Conservation (phyloP, 2,888 invertebrate species). For the Drosophila tripunctata region DNA sequence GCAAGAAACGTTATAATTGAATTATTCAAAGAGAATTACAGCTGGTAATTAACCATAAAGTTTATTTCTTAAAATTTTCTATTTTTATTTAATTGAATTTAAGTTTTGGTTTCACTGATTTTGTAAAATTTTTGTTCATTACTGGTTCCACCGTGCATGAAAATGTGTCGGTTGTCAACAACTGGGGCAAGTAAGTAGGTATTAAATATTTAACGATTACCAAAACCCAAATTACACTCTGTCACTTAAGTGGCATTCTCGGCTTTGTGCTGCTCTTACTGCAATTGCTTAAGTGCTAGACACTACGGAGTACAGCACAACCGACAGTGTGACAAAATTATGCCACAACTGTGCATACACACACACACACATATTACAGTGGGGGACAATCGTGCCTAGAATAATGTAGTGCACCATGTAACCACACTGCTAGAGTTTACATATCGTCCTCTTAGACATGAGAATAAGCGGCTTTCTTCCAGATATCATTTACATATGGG, state of each 20-base stretch:
- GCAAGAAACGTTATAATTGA: not conserved
- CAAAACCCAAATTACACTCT: conserved; percentile 40
- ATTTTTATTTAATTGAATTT: not conserved
- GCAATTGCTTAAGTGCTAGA: conserved; percentile 59
- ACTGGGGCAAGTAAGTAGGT: conserved; percentile 57
- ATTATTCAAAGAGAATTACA: not conserved
- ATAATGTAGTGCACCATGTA: conserved; percentile 24
- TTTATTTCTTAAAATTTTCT: too few species aligned
- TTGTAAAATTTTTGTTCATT: not conserved
- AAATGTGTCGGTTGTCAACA: not conserved
- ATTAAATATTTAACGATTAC: conserved; percentile 68
- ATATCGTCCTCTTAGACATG: not conserved
- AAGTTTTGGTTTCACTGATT: not conserved
- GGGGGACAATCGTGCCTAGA: conserved; percentile 7
- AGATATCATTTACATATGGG: not conserved
- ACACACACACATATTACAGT: not conserved
- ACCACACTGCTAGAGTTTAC: conserved; percentile 52
- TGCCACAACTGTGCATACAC: conserved; percentile 13
- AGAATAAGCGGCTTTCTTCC: conserved; percentile 10
- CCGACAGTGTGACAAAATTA: conserved; percentile 19
- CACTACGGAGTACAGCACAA: conserved; percentile 6
- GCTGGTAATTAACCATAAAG: not conserved
- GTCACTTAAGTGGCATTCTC: conserved; percentile 14
- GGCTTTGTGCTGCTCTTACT: conserved; percentile 15
- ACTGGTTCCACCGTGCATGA: not conserved